Percentiles rank a stretch among this genome's conserved stretches.
phyloP scores from a whole-genome alignment of 2,888 invertebrate species.

The Gastracanthus pulcherrimus region DNA sequence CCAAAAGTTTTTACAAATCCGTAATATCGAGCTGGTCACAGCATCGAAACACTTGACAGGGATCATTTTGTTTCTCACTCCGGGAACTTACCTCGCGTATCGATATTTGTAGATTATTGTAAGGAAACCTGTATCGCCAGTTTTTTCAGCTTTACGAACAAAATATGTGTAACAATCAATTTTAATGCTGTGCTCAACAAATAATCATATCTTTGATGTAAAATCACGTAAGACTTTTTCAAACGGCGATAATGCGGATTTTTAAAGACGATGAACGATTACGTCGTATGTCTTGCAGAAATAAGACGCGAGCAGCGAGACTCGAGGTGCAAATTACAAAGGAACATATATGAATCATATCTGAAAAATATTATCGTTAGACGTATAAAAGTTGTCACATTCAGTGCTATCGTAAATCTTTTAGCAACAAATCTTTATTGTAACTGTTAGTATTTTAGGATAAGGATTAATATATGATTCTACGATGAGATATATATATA shows the following conservation, averaged over 20 bases:
- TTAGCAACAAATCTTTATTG: slow-evolving; percentile 65
- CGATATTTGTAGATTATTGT: slow-evolving; percentile 39
- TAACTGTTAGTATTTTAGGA: slow-evolving; percentile 69
- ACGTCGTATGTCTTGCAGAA: background rate
- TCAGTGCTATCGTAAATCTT: slow-evolving; percentile 65
- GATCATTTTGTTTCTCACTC: slow-evolving; percentile 25
- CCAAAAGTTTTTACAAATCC: slow-evolving; percentile 50
- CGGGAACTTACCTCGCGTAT: slow-evolving; percentile 62
- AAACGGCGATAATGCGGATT: slow-evolving; percentile 55
- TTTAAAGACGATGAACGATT: slow-evolving; percentile 35
- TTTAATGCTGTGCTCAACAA: slow-evolving; percentile 50
- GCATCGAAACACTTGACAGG: slow-evolving; percentile 18
- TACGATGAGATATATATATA: slow-evolving; percentile 55
- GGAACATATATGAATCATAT: slow-evolving; percentile 56
- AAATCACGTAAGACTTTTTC: slow-evolving; percentile 35
- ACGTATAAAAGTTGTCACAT: slow-evolving; percentile 63
- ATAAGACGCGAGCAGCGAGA: background rate
- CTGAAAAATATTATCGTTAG: slow-evolving; percentile 62
- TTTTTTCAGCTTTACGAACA: slow-evolving; percentile 20
- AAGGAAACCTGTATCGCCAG: slow-evolving; percentile 15
- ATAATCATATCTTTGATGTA: slow-evolving; percentile 58
- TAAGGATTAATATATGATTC: slow-evolving; percentile 67
- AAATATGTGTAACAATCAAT: slow-evolving; percentile 51
- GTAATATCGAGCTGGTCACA: slow-evolving; percentile 32
- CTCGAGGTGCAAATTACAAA: slow-evolving; percentile 39